phyloP scores from a whole-genome alignment of 2,888 invertebrate species.

The Amblyteles armatorius region DNA sequence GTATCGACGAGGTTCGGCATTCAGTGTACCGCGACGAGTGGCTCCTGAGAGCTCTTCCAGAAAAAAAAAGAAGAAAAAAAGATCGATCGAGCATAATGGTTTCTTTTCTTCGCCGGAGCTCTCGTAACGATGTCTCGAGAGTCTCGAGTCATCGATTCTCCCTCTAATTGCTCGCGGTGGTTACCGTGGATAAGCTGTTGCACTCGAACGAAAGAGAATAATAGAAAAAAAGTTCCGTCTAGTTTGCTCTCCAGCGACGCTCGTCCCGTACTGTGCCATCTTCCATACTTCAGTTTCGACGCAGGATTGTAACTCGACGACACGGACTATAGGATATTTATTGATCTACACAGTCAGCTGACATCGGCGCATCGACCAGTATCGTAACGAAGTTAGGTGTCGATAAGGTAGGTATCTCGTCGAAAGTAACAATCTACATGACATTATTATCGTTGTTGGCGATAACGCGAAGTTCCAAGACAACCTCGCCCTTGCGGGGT shows the following conservation, averaged over 20 bases:
- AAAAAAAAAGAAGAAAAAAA: neutral
- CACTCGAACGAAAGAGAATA: slow-evolving; percentile 32
- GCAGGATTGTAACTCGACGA: no score
- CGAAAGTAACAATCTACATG: slow-evolving; percentile 2
- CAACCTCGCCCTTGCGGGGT: slow-evolving; percentile 77
- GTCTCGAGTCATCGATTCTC: slow-evolving; percentile 30
- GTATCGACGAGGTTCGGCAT: slow-evolving; percentile 1
- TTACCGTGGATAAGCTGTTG: slow-evolving; percentile 22
- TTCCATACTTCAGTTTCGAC: no score
- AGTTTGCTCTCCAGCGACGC: neutral
- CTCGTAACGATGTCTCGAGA: slow-evolving; percentile 38
- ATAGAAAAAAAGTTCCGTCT: neutral
- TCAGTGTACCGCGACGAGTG: neutral
- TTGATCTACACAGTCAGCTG: neutral
- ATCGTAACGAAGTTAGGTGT: no score
- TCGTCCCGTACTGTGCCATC: neutral
- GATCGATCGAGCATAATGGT: slow-evolving; percentile 25
- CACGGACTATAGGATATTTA: neutral
- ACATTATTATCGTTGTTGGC: slow-evolving; percentile 76
- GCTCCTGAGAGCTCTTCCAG: neutral
- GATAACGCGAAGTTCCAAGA: slow-evolving; percentile 80
- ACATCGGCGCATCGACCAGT: no score
- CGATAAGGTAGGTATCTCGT: no score
- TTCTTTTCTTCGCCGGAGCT: slow-evolving; percentile 15
- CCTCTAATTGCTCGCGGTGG: slow-evolving; percentile 45